phyloP scores from a whole-genome alignment of 2,113 vertebrate species.

The Hippocampus zosterae region DNA sequence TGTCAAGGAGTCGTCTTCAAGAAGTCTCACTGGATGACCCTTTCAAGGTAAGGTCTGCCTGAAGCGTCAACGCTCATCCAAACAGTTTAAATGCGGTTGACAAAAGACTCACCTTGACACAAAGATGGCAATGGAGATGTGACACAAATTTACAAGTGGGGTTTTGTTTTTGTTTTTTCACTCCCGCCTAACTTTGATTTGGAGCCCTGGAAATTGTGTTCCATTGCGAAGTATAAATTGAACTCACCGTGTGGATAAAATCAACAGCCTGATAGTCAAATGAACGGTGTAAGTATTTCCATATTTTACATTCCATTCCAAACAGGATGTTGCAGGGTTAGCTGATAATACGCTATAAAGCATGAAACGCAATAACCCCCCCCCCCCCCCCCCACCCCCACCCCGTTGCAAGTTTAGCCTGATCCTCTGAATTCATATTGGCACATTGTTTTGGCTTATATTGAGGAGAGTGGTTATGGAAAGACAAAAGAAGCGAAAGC shows the following conservation, averaged over 20 bases:
- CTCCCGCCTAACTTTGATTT: background rate
- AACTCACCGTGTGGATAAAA: background rate
- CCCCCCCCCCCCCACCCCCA: background rate
- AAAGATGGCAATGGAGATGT: background rate
- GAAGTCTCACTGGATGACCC: conserved; percentile 50
- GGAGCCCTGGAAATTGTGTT: background rate
- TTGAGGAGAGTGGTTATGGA: background rate
- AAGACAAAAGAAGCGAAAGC: background rate
- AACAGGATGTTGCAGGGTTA: background rate
- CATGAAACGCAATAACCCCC: background rate
- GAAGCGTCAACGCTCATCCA: background rate
- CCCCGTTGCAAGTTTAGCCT: background rate
- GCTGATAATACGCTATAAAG: background rate
- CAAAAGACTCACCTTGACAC: background rate
- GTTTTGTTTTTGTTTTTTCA: background rate
- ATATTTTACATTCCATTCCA: background rate
- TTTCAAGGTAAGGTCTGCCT: conserved; percentile 38
- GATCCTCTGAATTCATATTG: conserved; percentile 3
- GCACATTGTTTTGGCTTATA: conserved; percentile 1
- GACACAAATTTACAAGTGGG: background rate
- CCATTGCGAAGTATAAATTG: background rate
- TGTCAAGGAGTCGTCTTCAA: conserved; percentile 57
- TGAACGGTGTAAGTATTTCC: background rate
- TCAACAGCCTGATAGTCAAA: background rate
- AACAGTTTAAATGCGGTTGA: background rate